Evolutionary conservation across 64 coral and sea anemone genomes (phyloP), one percentile per base, ranked within the genome.

Genomic region (Porites australiensis): DNA sequence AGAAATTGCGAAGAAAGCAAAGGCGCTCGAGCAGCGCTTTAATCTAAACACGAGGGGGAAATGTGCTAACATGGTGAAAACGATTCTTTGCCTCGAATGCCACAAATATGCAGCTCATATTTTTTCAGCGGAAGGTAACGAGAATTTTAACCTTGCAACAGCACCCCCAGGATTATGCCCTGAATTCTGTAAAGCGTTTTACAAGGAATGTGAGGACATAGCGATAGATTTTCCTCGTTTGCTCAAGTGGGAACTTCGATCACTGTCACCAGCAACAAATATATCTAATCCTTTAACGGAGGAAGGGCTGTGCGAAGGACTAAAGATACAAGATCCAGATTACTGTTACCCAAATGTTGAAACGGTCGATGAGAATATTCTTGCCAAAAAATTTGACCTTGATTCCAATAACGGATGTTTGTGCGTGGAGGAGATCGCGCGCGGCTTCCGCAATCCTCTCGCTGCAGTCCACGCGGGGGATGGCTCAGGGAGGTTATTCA

Each of bases 71-170:
- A 55, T 93, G 77, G 61, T 99, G 13, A 79, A 65, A 65, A 89
- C 93, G 21, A 86, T 99, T 71, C 63, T 99, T 50, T 99, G 97
- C 18, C 83, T 99, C 10, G 77, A 94, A 66, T 99, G 97, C 59
- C 94, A 99, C 88, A 88, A 88, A 5, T 99, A 95, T n/a, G 94
- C 97, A 8, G 90, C 93, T 37, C 89, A 95, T 13, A 95, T 95
- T 21, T 89, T 85, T 54, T 80, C 77, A 49, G 90, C 96, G 19
- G 89, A 98, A 77, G 61, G 89, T 6, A 98, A 92, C 64, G 60
- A 77, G 3, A 85, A 91, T 1, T 88, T 88, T 83, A 43, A 92
- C 3, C 66, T 68, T 3, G 50, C 75, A 21, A 44, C 93, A 1
- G 86, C 93, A 6, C 64, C 92, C 0, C 83, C 96, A 3, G 85